phyloP scores from a whole-genome alignment of 2,113 vertebrate species.

The Larimichthys crocea region DNA sequence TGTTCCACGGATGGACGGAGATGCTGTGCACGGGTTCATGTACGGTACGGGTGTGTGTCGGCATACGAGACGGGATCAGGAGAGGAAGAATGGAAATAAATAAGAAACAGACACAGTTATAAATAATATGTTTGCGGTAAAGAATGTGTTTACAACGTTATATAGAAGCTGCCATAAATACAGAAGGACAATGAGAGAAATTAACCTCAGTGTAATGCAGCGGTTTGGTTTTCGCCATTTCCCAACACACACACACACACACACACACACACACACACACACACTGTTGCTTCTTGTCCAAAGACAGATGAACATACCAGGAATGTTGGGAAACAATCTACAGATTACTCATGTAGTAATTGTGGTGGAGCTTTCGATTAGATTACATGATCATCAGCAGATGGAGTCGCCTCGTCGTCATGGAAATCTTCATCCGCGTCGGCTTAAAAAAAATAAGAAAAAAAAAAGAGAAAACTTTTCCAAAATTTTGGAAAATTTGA shows the following conservation, averaged over 20 bases:
- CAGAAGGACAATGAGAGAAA: neutral
- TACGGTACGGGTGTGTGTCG: neutral
- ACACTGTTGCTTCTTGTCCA: neutral
- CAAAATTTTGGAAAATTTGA: neutral
- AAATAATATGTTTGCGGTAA: too few species aligned
- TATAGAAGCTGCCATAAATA: neutral
- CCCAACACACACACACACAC: too few species aligned
- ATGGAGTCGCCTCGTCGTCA: neutral
- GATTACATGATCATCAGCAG: neutral
- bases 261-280: too few species aligned
- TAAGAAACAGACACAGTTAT: too few species aligned
- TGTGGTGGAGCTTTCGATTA: neutral
- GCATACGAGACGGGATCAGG: neutral
- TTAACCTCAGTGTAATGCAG: neutral
- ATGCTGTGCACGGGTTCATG: neutral
- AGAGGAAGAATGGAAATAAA: neutral
- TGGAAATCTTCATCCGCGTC: neutral
- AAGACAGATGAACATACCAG: neutral
- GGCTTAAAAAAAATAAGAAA: neutral
- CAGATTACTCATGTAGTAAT: neutral
- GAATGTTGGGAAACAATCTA: neutral
- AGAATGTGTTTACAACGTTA: too few species aligned
- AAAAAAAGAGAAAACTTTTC: neutral
- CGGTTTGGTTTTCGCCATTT: neutral
- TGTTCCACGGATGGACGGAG: neutral